Evolutionary conservation across 2,113 vertebrate genomes (phyloP), one percentile per base, ranked within the genome.

Genomic region (Agapornis roseicollis): DNA sequence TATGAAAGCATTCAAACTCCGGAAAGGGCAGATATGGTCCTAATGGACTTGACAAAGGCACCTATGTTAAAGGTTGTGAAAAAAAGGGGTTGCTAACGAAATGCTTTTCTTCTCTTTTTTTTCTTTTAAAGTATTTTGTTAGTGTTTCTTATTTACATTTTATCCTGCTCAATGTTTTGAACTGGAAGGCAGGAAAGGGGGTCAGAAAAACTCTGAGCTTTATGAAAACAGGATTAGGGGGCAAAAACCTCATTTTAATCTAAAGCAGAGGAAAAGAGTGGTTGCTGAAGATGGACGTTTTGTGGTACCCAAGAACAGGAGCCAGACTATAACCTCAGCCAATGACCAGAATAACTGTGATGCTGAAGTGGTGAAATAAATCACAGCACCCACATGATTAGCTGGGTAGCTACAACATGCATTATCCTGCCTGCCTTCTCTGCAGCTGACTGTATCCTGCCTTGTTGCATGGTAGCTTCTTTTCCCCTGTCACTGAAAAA

Each of bases 1-100:
- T 73, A 96, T 81, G 94, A 94, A 95, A 94, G 86, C 88, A 96
- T 95, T 97, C 89, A 94, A 93, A 88, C 96, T 90, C 96, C 95
- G 94, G 95, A 96, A 97, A 84, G 78, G 2, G 66, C 80, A 96
- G 96, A 96, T 96, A 96, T 31, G 88, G 73, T 86, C 86, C 70
- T 96, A 94, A 93, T 97, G 96, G 93, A 55, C 13, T 85, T 90
- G 92, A 97, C 96, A 96, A 96, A 94, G 86, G 90, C 83, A 92
- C 61, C 86, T 63, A 87, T 71, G 93, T 78, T 87, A 96, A 85
- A 93, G 94, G 94, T 58, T 85, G 88, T 15, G 69, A 42, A 94
- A 93, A 93, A 90, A 35, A 44, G 44, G 46, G 31, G 31, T 44
- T 95, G 80, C 50, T 94, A 89, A 81, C 39, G 78, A 96, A 95